These are phyloP conservation scores for Dromas ardeola DNA, from an alignment of 2,113 vertebrate genomes.

Conservation along the genomic window DNA sequence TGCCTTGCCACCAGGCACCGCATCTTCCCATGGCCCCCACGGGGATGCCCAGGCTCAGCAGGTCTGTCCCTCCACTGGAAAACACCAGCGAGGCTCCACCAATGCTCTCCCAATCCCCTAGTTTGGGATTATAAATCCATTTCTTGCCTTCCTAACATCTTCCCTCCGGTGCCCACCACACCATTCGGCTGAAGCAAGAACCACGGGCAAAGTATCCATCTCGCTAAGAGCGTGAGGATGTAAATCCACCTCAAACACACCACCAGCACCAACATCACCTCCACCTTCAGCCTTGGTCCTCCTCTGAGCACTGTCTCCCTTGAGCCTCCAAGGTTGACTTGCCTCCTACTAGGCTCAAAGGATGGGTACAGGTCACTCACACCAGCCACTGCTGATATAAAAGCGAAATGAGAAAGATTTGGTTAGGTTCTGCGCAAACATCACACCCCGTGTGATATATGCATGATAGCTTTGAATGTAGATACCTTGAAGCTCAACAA, in stretches of 20 bases:
- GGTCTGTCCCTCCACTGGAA: not conserved
- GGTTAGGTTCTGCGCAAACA: not conserved
- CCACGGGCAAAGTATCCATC: rapidly evolving
- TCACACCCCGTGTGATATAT: not conserved
- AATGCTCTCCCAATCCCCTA: not conserved
- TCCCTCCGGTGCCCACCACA: not conserved
- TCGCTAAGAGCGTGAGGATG: not conserved
- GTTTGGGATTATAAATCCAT: not conserved
- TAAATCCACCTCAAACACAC: not conserved
- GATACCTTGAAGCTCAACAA: not conserved
- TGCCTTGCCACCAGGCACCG: not conserved
- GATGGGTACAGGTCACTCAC: not conserved
- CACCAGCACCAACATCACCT: not conserved
- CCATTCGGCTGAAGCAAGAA: not conserved
- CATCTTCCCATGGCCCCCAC: rapidly evolving
- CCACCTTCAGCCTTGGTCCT: not conserved
- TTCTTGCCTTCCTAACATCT: rapidly evolving
- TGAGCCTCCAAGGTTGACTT: not conserved
- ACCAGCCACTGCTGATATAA: not conserved
- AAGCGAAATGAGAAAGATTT: not conserved
- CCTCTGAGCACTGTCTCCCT: not conserved
- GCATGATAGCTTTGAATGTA: not conserved
- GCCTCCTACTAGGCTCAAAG: not conserved
- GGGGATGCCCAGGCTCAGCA: not conserved
- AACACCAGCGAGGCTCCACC: not conserved